Evolutionary conservation across 2,113 vertebrate genomes (phyloP), one percentile per base, ranked within the genome.

Genomic region (Lagopus muta): DNA sequence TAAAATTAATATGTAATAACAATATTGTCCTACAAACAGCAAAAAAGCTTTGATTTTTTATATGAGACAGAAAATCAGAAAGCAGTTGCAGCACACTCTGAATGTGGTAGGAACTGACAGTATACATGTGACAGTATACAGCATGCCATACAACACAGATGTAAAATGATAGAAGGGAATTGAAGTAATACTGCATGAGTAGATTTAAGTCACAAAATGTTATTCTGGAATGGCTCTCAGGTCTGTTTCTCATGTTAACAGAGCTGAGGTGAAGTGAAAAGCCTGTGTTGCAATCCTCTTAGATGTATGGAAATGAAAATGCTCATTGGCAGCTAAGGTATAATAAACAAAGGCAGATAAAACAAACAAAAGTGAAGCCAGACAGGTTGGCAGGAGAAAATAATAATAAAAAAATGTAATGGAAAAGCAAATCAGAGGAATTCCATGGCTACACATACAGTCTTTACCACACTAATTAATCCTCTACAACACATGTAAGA

Each of bases 331-430:
- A 71, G 87, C 67, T 71, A 86, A 71, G 14, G 10, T 66, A 47
- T 20, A 67, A 70, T 85, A 91, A 95, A 76, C 36, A 73, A 88
- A 91, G 73, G 36, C 60, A 67, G 86, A 18, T 81, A 52, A 28
- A 64, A 89, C 72, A 89, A 93, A 86, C 25, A 86, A 80, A 89
- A 85, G 48, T 70, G 64, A 90, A 87, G 74, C 30, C 78, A 85
- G 71, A 50, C 77, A 93, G 43, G 60, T 87, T 96, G 62, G 76
- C 90, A 82, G 48, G 54, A 79, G 60, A 89, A 82, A 88, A 93
- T 71, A 88, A 76, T 77, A 55, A 30, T 27, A 54, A 85, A 30
- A 55, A 55, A 55, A 25, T 17, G 16, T 30, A 55, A 80, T 66
- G 89, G 70, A 72, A 79, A 91, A 89, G 48, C 60, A 86, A 84